phyloP scores from a whole-genome alignment of 2,113 vertebrate genomes.

The Nothoprocta perdicaria region DNA sequence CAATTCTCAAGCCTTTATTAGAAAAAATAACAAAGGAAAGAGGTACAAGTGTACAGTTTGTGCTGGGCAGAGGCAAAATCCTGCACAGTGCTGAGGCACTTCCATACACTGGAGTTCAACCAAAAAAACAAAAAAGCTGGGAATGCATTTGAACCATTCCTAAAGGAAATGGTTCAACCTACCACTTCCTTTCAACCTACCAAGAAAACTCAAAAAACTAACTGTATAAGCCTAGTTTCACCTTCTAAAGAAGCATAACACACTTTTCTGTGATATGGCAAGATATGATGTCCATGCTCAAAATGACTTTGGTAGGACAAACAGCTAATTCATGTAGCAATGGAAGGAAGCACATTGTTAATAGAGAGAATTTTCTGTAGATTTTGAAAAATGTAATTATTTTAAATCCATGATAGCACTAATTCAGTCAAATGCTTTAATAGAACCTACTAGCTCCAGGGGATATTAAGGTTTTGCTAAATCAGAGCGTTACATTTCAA shows the following conservation, averaged over 20 bases:
- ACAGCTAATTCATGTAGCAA: not conserved
- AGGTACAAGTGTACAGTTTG: not conserved
- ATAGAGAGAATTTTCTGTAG: not conserved
- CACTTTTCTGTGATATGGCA: not conserved
- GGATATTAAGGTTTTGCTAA: not conserved
- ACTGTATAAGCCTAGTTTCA: not conserved
- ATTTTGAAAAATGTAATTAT: not conserved
- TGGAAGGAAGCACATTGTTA: not conserved
- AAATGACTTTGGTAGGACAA: not conserved
- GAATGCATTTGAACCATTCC: not conserved
- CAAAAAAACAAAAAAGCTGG: not conserved
- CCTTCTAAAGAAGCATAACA: not conserved
- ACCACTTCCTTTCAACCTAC: too few relatives aligned
- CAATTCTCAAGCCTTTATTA: not conserved
- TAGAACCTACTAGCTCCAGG: not conserved
- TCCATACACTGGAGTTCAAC: not conserved
- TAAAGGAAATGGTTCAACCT: not conserved
- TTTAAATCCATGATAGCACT: not conserved
- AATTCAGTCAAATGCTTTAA: not conserved
- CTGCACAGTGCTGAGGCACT: not conserved
- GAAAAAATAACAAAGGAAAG: not conserved
- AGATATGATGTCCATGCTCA: not conserved
- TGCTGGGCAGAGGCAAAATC: not conserved
- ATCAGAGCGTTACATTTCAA: not conserved
- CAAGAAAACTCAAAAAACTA: not conserved